These are phyloP conservation scores for Microcebus griseorufus DNA, from an alignment of 2,113 vertebrate genomes.

Conservation along the genomic window DNA sequence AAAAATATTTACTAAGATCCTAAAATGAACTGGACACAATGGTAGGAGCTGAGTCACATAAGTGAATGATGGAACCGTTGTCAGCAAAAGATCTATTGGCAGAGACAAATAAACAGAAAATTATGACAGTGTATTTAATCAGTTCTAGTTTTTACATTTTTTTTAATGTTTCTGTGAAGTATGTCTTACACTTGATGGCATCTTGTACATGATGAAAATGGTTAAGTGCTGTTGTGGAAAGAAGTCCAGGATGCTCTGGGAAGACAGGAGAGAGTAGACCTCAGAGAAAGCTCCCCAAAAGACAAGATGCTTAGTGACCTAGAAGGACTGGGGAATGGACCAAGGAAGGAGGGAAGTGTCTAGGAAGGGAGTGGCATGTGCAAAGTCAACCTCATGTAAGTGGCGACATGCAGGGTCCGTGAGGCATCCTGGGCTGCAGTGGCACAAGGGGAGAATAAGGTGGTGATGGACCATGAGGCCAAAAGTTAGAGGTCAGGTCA, in stretches of 20 bases:
- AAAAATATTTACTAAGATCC: not conserved
- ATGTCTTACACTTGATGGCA: not conserved
- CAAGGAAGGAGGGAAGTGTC: not conserved
- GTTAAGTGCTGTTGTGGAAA: not conserved
- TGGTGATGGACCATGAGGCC: not conserved
- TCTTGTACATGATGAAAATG: not conserved
- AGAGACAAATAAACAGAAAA: not conserved
- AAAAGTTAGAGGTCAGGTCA: not conserved
- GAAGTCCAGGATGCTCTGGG: not conserved
- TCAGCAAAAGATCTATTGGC: not conserved
- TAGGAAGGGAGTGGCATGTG: not conserved
- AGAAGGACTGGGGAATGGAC: not conserved
- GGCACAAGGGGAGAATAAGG: not conserved
- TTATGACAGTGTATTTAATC: not conserved
- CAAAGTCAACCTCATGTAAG: not conserved
- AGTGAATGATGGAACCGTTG: not conserved
- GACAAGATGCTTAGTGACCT: not conserved
- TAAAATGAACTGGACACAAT: not conserved
- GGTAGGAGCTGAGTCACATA: not conserved
- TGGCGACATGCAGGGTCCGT: accelerated
- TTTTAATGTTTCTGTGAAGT: conserved; percentile 10
- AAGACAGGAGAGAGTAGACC: not conserved
- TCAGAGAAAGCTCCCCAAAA: not conserved
- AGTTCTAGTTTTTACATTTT: not conserved
- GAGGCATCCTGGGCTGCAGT: not conserved